A percentile compares a stretch with the other conserved stretches of the same genome.
phyloP scores from a whole-genome alignment of 2,113 vertebrate genomes.

The Laterallus jamaicensis region DNA sequence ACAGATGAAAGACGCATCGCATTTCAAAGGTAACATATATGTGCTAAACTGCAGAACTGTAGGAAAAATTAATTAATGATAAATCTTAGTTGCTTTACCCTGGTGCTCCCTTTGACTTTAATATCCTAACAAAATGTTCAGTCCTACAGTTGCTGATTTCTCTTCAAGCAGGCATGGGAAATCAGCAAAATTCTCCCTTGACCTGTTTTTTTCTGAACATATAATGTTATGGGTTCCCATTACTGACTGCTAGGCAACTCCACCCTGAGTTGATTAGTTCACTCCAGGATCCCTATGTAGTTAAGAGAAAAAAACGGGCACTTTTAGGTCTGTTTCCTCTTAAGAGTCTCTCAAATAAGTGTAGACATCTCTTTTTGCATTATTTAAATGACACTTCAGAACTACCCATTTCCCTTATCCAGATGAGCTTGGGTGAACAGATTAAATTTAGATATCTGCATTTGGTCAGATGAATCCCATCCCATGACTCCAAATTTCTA shows the following conservation, averaged over 20 bases:
- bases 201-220: background rate
- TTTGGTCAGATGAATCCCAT: background rate
- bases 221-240: background rate
- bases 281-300: background rate
- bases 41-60: background rate
- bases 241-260: background rate
- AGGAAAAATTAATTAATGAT: background rate
- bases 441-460: background rate
- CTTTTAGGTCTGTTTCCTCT: background rate
- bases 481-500: fast-evolving
- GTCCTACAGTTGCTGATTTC: background rate
- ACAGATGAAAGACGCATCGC: background rate
- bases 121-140: background rate
- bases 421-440: background rate
- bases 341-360: background rate
- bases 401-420: background rate
- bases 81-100: background rate
- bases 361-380: background rate
- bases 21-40: background rate
- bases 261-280: background rate
- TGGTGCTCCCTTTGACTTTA: background rate
- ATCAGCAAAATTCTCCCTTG: background rate
- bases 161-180: background rate
- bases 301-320: background rate
- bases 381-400: background rate